Base-by-base conservation (phyloP, 2,888 invertebrate genomes). In the Drosophila fungiperda region DNA sequence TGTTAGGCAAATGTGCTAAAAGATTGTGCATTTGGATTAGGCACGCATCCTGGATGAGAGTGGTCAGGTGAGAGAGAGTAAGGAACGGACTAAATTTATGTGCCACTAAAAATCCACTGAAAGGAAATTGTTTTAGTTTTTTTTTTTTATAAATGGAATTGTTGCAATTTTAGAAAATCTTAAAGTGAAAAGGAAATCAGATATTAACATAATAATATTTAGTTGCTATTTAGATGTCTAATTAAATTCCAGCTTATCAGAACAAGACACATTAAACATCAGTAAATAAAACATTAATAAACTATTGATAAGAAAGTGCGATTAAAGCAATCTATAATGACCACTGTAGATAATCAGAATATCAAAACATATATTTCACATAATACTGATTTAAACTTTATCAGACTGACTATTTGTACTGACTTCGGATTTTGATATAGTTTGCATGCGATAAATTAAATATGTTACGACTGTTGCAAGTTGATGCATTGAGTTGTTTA, bases 401-500 rank as follows among this genome's bases (percentile, higher is more conserved):
- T 2, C 32, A 33, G 26, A 8, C 48, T 26, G 45, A 48, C 42
- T 60, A 36, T 66, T 59, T 76, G 54, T 57, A 35, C 32, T 57
- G 53, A 71, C 79, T 73, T 68, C 52, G 73, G 80, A 76, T 83
- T 86, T 87, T 86, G 76, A 80, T 75, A 86, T 82, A 84, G 87
- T 83, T 89, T 80, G 69, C 55, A 78, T 85, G 87, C 81, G 78
- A 78, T 72, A 74, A 83, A 80, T 83, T 83, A 86, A 86, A 79
- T 88, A 80, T 80, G 81, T 76, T 74, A 68, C 76, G 65, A 68
- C 73, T n/a, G 40, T 33, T 50, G 59, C 65, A 74, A 71, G 76
- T 76, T 78, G 79, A 86, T 80, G 73, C 82, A 90, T 89, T 88
- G 81, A 88, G 90, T 90, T 90, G 89, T 89, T 90, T 80, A 76